Percentiles rank a stretch among this genome's conserved stretches.
Conservation (phyloP, 1,140 invertebrate genomes). For the Yoshiicerus persimilis region DNA sequence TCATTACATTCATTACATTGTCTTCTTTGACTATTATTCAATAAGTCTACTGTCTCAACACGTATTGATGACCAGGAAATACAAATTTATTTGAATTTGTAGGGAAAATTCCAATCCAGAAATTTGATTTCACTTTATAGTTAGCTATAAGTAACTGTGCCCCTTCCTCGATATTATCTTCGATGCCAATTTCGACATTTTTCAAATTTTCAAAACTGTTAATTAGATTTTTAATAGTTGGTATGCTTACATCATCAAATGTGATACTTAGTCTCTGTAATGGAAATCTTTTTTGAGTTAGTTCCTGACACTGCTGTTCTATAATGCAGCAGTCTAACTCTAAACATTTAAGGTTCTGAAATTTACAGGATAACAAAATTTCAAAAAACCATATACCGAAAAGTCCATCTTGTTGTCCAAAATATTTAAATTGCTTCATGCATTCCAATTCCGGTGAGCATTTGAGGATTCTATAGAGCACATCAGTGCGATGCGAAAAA, state of each 20-base stretch:
- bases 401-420: background rate
- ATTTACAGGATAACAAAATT: conserved; percentile 5
- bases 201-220: background rate
- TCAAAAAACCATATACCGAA: conserved; percentile 30
- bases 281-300: background rate
- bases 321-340: conserved; percentile 18
- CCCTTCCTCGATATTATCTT: background rate
- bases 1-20: too few relatives aligned
- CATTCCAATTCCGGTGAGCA: background rate
- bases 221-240: background rate
- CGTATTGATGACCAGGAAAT: background rate
- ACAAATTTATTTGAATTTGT: background rate
- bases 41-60: background rate
- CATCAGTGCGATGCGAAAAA: conserved; percentile 1
- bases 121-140: background rate
- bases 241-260: background rate
- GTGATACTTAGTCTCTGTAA: background rate
- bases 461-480: background rate
- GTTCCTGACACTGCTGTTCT: background rate
- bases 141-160: background rate
- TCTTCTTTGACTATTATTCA: too few relatives aligned
- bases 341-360: background rate
- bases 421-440: background rate
- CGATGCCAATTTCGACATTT: conserved; percentile 5
- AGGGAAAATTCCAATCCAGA: conserved; percentile 1